These are phyloP conservation scores for Clarias magur DNA, from an alignment of 2,113 vertebrate genomes.

Conservation along the genomic window DNA sequence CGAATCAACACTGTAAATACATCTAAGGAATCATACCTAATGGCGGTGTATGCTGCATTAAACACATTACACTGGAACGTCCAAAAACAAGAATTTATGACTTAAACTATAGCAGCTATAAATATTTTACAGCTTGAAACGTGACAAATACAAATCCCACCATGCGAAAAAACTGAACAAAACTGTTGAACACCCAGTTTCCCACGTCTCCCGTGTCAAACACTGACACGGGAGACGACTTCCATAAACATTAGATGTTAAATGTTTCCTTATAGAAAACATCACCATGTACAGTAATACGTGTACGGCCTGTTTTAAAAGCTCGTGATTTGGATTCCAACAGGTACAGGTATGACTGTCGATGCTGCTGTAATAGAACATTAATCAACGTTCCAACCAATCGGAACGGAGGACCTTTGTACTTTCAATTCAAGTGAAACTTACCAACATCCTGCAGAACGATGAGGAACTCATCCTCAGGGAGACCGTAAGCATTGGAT, in stretches of 20 bases:
- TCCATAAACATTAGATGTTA: neutral
- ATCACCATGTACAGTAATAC: neutral
- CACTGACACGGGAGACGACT: neutral
- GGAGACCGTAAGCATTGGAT: constrained; percentile 92
- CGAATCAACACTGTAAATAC: neutral
- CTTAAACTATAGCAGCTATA: neutral
- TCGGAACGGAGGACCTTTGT: neutral
- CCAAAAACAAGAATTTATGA: neutral
- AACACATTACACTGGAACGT: neutral
- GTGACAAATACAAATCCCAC: neutral
- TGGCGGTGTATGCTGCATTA: neutral
- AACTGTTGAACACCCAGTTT: too few species aligned
- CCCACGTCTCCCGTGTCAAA: too few species aligned
- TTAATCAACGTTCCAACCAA: neutral
- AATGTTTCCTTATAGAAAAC: neutral
- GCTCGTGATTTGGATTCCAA: neutral
- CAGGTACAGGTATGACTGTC: neutral
- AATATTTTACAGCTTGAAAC: neutral
- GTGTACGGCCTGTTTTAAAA: neutral
- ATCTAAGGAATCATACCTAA: neutral
- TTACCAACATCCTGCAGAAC: constrained; percentile 95
- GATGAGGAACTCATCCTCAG: constrained; percentile 96
- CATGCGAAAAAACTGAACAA: too few species aligned
- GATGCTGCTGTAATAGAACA: too few species aligned
- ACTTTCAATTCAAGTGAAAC: constrained; percentile 43